Evolutionary conservation across 53 echinoderm and acorn worm species (phyloP), one percentile per base, ranked within the genome.

Genomic region (Mesocentrotus franciscanus): DNA sequence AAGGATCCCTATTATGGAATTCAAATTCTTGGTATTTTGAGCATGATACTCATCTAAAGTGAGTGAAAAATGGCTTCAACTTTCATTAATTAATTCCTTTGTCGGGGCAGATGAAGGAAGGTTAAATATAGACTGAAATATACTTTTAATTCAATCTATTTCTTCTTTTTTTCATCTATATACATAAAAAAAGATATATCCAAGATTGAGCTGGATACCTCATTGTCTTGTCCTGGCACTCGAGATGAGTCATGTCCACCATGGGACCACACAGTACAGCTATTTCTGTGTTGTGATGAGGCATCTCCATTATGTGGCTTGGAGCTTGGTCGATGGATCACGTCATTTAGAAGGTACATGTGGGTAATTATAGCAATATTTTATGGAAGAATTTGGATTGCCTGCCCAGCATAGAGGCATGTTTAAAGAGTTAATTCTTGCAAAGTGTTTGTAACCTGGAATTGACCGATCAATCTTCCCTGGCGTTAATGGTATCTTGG

Each of bases 321-420:
- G 97, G 98, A 98, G 78, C 95, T 98, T 42, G 98, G 98, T 24
- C 92, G 97, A 60, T 98, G 98, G 98, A 98, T 98, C 84, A 98
- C 98, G 61, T 96, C 98, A 96, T 98, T 98, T 84, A 97, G 98
- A 92, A 98, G 98, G 98, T 98, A 78, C 35, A 57, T 55, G 0
- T 85, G 15, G 85, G 11, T 85, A 24, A 22, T 79, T 64, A 64
- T 49, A 49, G 49, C 49, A 49, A 7, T 5, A 49, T 4, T 49
- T 49, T 49, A 49, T 49, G 49, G 49, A 7, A 49, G 49, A 49
- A 5, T 64, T 14, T 64, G 64, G 64, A 64, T 64, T 27, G 16
- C 29, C 9, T 79, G 30, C 30, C 30, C 35, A 24, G 14, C 16
- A 79, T 24, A 79, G 35, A 30, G 30, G 79, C 79, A 79, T n/a